Evolutionary conservation across 2,888 invertebrate species (phyloP).

Genomic region (Lissocephala sabroskyi): DNA sequence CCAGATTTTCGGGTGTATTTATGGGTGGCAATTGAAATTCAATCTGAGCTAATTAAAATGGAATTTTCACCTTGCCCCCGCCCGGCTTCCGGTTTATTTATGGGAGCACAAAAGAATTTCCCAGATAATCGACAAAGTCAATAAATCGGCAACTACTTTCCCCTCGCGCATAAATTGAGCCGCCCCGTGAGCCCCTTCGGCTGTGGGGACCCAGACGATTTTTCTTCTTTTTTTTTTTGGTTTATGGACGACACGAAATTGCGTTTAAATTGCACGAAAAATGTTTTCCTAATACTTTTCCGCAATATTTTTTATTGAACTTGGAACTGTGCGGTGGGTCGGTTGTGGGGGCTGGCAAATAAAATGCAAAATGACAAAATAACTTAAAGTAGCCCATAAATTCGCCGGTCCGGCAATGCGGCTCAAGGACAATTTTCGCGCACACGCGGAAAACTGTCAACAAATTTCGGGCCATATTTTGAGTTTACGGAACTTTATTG

Average conservation of each 20-base stretch:
- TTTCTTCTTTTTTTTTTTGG: too few species aligned
- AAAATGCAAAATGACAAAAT: conserved; percentile 43
- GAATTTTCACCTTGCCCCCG: not conserved
- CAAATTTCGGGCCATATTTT: conserved; percentile 41
- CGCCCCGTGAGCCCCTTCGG: too few species aligned
- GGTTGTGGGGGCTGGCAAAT: conserved; percentile 17
- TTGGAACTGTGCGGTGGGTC: conserved; percentile 2
- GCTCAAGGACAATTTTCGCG: conserved; percentile 32
- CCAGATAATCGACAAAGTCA: conserved; percentile 30
- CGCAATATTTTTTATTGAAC: conserved; percentile 28
- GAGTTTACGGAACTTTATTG: too few species aligned
- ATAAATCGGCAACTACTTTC: conserved; percentile 15
- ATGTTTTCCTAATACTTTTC: conserved; percentile 39
- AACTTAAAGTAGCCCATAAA: conserved; percentile 44
- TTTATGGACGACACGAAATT: conserved; percentile 16
- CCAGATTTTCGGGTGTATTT: too few species aligned
- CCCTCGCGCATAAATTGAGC: conserved; percentile 14
- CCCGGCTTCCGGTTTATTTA: conserved; percentile 10
- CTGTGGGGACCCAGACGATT: too few species aligned
- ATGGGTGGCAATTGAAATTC: not conserved
- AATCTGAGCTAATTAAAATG: conserved; percentile 7
- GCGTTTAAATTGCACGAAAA: conserved; percentile 39
- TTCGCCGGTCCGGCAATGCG: too few species aligned
- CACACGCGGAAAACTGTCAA: conserved; percentile 24
- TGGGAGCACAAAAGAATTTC: conserved; percentile 22